Percentiles rank a stretch among this genome's conserved stretches.
phyloP scores from a whole-genome alignment of 2,113 vertebrate genomes.

The Aptenodytes patagonicus region DNA sequence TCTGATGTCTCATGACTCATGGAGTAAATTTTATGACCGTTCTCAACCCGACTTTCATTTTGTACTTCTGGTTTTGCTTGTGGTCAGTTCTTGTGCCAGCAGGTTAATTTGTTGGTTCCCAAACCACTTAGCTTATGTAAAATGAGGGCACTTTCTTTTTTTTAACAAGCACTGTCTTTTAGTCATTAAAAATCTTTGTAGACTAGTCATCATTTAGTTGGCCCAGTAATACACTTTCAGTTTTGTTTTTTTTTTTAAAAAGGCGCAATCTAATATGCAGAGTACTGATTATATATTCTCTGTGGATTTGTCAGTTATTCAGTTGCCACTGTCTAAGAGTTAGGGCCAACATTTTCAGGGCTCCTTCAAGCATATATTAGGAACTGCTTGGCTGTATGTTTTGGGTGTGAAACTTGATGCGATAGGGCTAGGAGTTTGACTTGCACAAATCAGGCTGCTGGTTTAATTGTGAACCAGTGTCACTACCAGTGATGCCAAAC shows the following conservation, averaged over 20 bases:
- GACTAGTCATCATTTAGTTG: neutral
- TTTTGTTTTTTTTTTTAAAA: neutral
- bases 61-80: conserved; percentile 5
- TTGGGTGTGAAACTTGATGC: neutral
- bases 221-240: neutral
- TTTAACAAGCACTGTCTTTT: neutral
- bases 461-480: neutral
- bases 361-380: neutral
- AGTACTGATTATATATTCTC: neutral
- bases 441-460: neutral
- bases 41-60: neutral
- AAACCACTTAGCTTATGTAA: neutral
- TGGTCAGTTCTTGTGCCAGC: neutral
- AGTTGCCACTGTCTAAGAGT: neutral
- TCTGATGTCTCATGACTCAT: neutral
- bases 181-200: neutral
- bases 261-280: neutral
- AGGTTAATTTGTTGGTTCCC: neutral
- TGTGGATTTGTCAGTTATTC: neutral
- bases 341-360: neutral
- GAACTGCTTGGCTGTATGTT: neutral
- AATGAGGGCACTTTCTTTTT: neutral
- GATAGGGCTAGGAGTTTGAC: neutral
- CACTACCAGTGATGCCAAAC: neutral
- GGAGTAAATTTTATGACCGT: neutral